phyloP scores from a whole-genome alignment of 35 echinoderm and acorn worm species.

The Apostichopus parvimensis region DNA sequence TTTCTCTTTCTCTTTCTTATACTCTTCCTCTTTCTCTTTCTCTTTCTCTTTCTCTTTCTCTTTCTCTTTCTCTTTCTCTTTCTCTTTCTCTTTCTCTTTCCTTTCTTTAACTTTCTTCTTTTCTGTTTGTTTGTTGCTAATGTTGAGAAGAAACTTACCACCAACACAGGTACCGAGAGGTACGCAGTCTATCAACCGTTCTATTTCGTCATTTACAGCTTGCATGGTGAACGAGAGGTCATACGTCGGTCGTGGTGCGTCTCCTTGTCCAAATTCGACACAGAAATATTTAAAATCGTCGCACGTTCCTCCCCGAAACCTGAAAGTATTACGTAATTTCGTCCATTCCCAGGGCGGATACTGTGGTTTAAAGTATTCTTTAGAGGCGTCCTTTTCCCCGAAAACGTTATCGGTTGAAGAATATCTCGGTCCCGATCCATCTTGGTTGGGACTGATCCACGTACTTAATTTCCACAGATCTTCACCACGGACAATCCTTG shows the following conservation, averaged over 20 bases:
- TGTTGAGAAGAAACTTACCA: not conserved
- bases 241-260: not conserved
- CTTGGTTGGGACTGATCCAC: conserved; percentile 17
- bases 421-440: conserved; percentile 7
- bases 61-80: too few species aligned
- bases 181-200: not conserved
- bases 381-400: not conserved
- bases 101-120: too few species aligned
- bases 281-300: not conserved
- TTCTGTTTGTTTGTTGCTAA: too few species aligned
- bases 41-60: too few species aligned
- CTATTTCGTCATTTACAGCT: not conserved
- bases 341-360: conserved; percentile 14
- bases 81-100: too few species aligned
- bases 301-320: not conserved
- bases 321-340: not conserved
- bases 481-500: not conserved
- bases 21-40: too few species aligned
- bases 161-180: conserved; percentile 4
- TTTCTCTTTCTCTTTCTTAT: too few species aligned
- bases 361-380: not conserved
- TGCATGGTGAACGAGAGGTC: not conserved
- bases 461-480: conserved; percentile 28
- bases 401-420: not conserved
- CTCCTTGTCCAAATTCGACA: conserved; percentile 16